These are phyloP conservation scores for Bettongia penicillata DNA, from an alignment of 2,113 vertebrate genomes.

Conservation along the genomic window DNA sequence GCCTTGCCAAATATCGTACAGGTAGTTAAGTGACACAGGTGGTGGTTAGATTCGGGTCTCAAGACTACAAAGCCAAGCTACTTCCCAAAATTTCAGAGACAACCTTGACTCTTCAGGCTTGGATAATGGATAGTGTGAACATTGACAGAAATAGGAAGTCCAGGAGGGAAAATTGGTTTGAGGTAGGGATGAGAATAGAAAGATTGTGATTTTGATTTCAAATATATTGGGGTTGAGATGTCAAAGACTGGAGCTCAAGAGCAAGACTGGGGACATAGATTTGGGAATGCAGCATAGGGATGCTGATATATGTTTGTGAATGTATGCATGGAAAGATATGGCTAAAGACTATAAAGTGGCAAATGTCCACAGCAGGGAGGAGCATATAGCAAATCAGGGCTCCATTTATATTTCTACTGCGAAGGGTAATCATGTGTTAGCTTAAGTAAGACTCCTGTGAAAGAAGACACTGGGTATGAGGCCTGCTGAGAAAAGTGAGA, in stretches of 20 bases:
- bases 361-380: background rate
- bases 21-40: background rate
- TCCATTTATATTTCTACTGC: background rate
- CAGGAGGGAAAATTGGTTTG: background rate
- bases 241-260: background rate
- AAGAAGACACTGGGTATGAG: background rate
- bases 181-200: background rate
- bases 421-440: slow-evolving; percentile 18
- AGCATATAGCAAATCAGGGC: background rate
- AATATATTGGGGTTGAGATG: background rate
- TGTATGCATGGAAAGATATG: background rate
- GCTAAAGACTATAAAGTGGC: background rate
- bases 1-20: background rate
- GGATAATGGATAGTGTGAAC: background rate
- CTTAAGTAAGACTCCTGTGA: background rate
- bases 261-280: background rate
- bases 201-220: background rate
- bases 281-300: background rate
- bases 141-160: background rate
- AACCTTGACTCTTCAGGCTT: background rate
- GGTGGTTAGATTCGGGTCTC: background rate
- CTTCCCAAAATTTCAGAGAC: background rate
- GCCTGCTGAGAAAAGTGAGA: background rate
- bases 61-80: background rate
- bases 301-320: background rate